Conservation (phyloP, 1,140 invertebrate species). For the Chironomus tepperi region DNA sequence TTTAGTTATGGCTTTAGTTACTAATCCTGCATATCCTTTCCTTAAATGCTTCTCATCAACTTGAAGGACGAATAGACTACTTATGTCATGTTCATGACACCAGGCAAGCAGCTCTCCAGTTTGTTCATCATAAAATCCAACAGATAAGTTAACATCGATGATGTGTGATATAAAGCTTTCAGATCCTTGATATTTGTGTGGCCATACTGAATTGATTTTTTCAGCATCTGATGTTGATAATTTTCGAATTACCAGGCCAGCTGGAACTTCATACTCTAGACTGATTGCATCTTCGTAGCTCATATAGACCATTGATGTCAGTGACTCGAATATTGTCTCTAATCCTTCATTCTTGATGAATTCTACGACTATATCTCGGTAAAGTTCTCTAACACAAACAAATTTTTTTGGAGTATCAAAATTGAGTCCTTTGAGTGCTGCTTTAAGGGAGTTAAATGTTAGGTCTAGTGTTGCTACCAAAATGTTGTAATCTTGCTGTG, state of each 20-base stretch:
- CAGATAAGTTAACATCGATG: neutral
- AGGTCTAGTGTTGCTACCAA: neutral
- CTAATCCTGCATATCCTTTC: slow-evolving; percentile 40
- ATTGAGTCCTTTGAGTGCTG: neutral
- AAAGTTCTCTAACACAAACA: neutral
- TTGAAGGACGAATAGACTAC: slow-evolving; percentile 37
- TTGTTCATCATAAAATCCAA: neutral
- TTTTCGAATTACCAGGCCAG: neutral
- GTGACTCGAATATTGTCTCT: neutral
- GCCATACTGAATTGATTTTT: neutral
- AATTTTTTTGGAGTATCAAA: neutral
- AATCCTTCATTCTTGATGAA: neutral
- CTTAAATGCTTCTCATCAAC: slow-evolving; percentile 33
- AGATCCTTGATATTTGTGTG: neutral
- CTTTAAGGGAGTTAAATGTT: neutral
- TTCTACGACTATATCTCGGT: neutral
- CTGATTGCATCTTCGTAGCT: neutral
- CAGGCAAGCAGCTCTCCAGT: neutral
- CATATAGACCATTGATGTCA: neutral
- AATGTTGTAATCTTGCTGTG: neutral
- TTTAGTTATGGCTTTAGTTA: slow-evolving; percentile 31
- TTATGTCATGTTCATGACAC: slow-evolving; percentile 29
- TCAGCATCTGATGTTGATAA: neutral
- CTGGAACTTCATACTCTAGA: neutral
- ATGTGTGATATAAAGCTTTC: neutral